Evolutionary conservation across 2,113 vertebrate species (phyloP).

Genomic region (Stigmatopora nigra): DNA sequence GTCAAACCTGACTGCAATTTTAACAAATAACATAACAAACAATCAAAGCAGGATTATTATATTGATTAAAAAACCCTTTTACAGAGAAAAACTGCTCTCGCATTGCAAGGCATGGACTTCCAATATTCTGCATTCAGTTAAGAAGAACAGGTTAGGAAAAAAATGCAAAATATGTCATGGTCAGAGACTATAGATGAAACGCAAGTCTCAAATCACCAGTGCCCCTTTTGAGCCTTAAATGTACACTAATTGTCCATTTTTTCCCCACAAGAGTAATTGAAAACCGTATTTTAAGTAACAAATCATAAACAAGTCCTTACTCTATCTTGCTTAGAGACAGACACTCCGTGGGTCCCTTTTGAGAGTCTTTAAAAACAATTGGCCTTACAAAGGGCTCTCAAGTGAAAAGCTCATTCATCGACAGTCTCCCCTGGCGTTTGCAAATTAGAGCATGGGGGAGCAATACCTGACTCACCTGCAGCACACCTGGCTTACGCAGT

Average conservation of each 20-base stretch:
- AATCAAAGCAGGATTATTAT: no score
- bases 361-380: conserved; percentile 61
- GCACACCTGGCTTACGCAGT: conserved; percentile 4
- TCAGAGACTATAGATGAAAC: background rate
- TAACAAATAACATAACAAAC: no score
- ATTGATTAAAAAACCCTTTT: no score
- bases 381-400: conserved; percentile 60
- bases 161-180: no score
- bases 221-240: background rate
- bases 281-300: background rate
- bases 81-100: no score
- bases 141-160: no score
- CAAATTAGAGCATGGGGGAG: conserved; percentile 52
- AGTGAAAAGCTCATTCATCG: conserved; percentile 63
- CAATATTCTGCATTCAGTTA: no score
- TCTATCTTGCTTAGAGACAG: background rate
- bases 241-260: background rate
- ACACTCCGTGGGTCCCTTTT: conserved; percentile 39
- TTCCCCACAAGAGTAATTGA: background rate
- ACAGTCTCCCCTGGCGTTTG: conserved; percentile 51
- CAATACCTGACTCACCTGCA: conserved; percentile 7
- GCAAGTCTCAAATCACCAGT: background rate
- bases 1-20: no score
- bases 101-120: no score
- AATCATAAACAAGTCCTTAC: background rate